phyloP scores from a whole-genome alignment of 2,888 invertebrate genomes.

The Aphodius sticticus region DNA sequence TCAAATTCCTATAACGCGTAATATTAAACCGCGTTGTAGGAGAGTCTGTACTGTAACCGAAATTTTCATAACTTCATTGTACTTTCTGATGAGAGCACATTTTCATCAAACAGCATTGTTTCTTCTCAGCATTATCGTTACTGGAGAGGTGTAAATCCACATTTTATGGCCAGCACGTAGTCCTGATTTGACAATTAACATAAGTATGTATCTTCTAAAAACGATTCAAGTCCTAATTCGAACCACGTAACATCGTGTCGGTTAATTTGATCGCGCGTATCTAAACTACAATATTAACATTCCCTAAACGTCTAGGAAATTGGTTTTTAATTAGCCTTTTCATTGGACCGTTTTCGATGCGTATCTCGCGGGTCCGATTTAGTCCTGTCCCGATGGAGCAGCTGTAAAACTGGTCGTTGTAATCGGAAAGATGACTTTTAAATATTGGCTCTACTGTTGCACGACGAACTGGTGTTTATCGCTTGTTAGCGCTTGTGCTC shows the following conservation, averaged over 20 bases:
- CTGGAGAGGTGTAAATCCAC: too few relatives aligned
- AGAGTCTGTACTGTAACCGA: too few relatives aligned
- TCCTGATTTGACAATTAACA: too few relatives aligned
- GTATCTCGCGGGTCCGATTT: background rate
- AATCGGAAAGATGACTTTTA: background rate
- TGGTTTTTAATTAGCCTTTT: background rate
- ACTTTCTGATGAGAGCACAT: too few relatives aligned
- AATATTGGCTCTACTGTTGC: background rate
- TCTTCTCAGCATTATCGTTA: too few relatives aligned
- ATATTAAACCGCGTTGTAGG: too few relatives aligned
- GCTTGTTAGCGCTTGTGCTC: background rate
- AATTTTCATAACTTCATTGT: too few relatives aligned
- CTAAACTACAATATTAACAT: background rate
- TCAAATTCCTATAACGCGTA: too few relatives aligned
- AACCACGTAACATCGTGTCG: background rate
- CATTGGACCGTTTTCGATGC: background rate
- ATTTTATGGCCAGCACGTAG: too few relatives aligned
- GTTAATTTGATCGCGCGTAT: background rate
- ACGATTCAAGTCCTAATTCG: too few relatives aligned
- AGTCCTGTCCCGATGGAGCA: background rate
- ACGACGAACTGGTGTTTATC: background rate
- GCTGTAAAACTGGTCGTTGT: background rate
- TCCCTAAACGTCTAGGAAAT: background rate
- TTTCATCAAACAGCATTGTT: too few relatives aligned
- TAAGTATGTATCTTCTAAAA: too few relatives aligned